These are phyloP conservation scores for Fratercula arctica DNA, from an alignment of 2,797 vertebrate species.

Conservation along the genomic window DNA sequence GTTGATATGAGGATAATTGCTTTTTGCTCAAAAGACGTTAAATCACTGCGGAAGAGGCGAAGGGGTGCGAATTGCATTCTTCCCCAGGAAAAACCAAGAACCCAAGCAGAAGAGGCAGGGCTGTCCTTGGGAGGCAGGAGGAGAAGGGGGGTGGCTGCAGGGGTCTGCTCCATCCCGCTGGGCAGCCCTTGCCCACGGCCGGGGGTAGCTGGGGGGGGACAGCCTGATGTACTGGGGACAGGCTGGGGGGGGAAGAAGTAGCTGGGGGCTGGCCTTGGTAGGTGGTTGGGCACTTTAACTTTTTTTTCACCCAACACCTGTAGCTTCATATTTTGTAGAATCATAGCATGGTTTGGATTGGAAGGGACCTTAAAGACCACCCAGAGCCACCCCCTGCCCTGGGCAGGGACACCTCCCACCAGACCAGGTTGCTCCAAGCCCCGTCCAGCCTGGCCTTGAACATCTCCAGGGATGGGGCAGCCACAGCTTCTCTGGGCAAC, in stretches of 20 bases:
- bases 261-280: background rate
- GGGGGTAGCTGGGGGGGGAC: too few relatives aligned
- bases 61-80: slow-evolving; percentile 49
- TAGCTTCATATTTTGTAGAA: background rate
- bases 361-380: background rate
- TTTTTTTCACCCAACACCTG: too few relatives aligned
- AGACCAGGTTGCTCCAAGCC: background rate
- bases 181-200: background rate
- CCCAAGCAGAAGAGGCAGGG: background rate
- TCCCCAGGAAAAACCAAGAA: slow-evolving; percentile 1
- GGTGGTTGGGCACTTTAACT: background rate
- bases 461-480: background rate
- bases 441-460: background rate
- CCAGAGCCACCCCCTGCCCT: background rate
- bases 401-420: background rate
- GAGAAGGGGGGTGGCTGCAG: background rate
- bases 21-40: slow-evolving; percentile 68
- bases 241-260: background rate
- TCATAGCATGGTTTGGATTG: background rate
- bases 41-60: slow-evolving; percentile 23
- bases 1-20: slow-evolving; percentile 66
- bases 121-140: background rate
- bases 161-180: background rate
- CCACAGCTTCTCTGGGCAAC: background rate
- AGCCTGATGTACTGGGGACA: background rate